Evolutionary conservation across 2,888 invertebrate genomes (phyloP).

Genomic region (Epinotia nisella): DNA sequence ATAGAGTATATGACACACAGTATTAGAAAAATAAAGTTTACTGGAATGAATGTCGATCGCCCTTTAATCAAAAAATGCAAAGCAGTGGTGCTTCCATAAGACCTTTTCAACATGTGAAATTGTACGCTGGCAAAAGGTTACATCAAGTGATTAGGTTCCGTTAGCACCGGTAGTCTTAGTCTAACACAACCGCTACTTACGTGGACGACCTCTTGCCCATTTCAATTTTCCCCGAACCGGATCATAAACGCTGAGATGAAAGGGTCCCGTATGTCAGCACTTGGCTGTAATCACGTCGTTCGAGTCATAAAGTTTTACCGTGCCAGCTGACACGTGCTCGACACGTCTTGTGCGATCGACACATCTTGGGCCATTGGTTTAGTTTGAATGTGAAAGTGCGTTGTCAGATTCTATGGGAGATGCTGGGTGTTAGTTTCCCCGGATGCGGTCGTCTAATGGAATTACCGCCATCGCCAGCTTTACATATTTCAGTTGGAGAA

Average conservation of each 20-base stretch:
- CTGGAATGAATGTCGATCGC: too few species aligned
- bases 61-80: neutral
- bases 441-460: slow-evolving; percentile 11
- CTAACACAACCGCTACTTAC: slow-evolving; percentile 32
- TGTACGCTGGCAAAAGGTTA: neutral
- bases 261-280: slow-evolving; percentile 44
- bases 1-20: too few species aligned
- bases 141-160: slow-evolving; percentile 23
- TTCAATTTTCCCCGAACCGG: slow-evolving; percentile 41
- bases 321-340: slow-evolving; percentile 40
- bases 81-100: neutral
- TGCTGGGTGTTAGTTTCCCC: slow-evolving; percentile 11
- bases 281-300: slow-evolving; percentile 45
- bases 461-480: neutral
- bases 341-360: slow-evolving; percentile 40
- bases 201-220: slow-evolving; percentile 32
- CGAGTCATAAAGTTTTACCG: slow-evolving; percentile 42
- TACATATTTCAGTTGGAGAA: neutral
- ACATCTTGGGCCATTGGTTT: slow-evolving; percentile 37
- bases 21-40: too few species aligned
- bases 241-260: slow-evolving; percentile 43
- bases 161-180: slow-evolving; percentile 28
- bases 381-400: slow-evolving; percentile 39
- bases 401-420: slow-evolving; percentile 27
- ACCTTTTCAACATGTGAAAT: too few species aligned